Base-by-base conservation (phyloP, 2,797 vertebrate species). In the Thripadectes ignobilis region DNA sequence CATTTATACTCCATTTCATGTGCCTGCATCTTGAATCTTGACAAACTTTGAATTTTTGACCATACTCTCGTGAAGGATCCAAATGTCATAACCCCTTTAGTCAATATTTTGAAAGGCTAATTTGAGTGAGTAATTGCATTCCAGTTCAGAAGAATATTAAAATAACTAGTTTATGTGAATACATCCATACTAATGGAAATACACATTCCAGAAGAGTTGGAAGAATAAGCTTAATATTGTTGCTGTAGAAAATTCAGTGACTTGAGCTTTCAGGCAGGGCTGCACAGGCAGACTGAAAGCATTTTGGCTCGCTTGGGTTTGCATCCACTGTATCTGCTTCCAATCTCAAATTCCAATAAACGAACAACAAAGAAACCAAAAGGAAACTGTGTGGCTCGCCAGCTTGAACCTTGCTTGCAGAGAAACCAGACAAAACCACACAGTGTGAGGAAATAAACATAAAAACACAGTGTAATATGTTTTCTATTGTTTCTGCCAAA, bases 351-450 rank as follows among this genome's bases (percentile, higher is more conserved):
- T 95, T 95, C 96, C 96, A 96, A 96, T 88, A 96, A 96, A 95
- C 1, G 93, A 95, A 95, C 92, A 95, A 96, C 95, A 95, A 95
- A 96, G 95, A 95, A 96, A 92, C 89, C 91, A 95, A 92, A 95
- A 95, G 95, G 96, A 92, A 97, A 93, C 77, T 55, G 83, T 7
- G 54, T 95, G 96, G 92, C 93, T 95, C 71, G 74, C 95, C 96
- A 96, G 95, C 95, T 94, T 96, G 94, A 96, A 96, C 95, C 95
- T 96, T 95, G 95, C 95, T 96, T 95, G 91, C 85, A 94, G 83
- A 87, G 94, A 95, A 96, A 95, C 95, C 89, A 97, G 94, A 92
- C 93, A 95, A 96, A 97, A 96, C 93, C 95, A 96, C 96, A 94
- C 95, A 95, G 94, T 95, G 93, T 94, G 94, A 95, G 93, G 92